Conservation (phyloP, 2,888 invertebrate genomes). For the Dynastes grantii region DNA sequence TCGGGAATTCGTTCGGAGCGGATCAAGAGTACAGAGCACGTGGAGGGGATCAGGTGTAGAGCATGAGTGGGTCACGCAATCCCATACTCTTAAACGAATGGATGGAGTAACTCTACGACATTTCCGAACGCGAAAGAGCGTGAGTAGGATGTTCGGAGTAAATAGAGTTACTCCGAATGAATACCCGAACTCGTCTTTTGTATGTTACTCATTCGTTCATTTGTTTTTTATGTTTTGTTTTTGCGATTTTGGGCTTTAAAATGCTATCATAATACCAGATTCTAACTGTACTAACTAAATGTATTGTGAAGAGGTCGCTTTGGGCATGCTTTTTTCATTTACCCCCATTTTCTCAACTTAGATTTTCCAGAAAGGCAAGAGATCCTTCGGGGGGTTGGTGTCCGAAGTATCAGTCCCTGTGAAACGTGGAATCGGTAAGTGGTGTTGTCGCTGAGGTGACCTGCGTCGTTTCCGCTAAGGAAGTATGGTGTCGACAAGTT, state of each 20-base stretch:
- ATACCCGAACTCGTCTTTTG: too few species aligned
- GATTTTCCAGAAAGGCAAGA: conserved; percentile 67
- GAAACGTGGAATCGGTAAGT: too few species aligned
- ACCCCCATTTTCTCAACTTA: conserved; percentile 53
- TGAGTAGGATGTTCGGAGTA: too few species aligned
- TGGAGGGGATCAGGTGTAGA: too few species aligned
- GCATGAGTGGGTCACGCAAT: too few species aligned
- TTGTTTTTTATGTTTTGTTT: conserved; percentile 24
- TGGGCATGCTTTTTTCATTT: conserved; percentile 42
- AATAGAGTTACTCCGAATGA: too few species aligned
- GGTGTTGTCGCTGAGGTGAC: conserved; percentile 71
- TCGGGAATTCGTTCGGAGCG: too few species aligned
- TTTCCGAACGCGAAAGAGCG: too few species aligned
- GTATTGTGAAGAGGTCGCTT: conserved; percentile 45
- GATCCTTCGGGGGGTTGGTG: conserved; percentile 17
- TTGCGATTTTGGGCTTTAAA: conserved; percentile 9
- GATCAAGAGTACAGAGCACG: too few species aligned
- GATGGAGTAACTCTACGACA: too few species aligned
- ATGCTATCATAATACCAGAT: conserved; percentile 38
- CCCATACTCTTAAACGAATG: too few species aligned
- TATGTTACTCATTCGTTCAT: neutral
- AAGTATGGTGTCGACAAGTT: conserved; percentile 73
- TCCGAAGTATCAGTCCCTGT: conserved; percentile 66
- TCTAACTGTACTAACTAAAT: conserved; percentile 47
- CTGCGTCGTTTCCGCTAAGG: conserved; percentile 68